Evolutionary conservation across 2,797 vertebrate genomes (phyloP).

Genomic region (Pitangus sulphuratus): DNA sequence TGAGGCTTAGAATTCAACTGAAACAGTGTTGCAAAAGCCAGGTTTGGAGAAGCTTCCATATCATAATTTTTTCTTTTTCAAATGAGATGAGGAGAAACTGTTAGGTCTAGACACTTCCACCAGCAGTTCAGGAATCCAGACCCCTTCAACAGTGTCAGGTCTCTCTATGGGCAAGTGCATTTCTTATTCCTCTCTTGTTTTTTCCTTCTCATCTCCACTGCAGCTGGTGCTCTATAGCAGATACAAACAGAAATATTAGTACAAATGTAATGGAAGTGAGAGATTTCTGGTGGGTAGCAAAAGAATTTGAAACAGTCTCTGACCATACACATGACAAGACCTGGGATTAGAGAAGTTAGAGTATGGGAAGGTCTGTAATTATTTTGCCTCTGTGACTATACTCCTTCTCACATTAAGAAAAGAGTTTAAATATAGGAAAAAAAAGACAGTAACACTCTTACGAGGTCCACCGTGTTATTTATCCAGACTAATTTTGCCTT

Average conservation of each 20-base stretch:
- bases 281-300: not conserved
- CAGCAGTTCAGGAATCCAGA: rapidly evolving
- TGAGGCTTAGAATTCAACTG: not conserved
- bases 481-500: not conserved
- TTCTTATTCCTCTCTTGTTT: not conserved
- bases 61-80: not conserved
- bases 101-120: not conserved
- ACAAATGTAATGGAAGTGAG: not conserved
- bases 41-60: not conserved
- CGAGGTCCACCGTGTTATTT: not conserved
- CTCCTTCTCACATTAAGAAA: not conserved
- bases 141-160: not conserved
- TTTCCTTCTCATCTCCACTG: not conserved
- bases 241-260: not conserved
- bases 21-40: not conserved
- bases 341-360: not conserved
- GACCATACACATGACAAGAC: not conserved
- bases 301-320: not conserved
- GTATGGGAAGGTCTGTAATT: not conserved
- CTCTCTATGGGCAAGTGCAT: not conserved
- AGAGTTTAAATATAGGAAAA: not conserved
- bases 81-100: not conserved
- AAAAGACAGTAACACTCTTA: not conserved
- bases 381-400: not conserved
- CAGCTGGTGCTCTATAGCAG: not conserved